phyloP scores from a whole-genome alignment of 2,113 vertebrate species.

The Crotalus viridis region DNA sequence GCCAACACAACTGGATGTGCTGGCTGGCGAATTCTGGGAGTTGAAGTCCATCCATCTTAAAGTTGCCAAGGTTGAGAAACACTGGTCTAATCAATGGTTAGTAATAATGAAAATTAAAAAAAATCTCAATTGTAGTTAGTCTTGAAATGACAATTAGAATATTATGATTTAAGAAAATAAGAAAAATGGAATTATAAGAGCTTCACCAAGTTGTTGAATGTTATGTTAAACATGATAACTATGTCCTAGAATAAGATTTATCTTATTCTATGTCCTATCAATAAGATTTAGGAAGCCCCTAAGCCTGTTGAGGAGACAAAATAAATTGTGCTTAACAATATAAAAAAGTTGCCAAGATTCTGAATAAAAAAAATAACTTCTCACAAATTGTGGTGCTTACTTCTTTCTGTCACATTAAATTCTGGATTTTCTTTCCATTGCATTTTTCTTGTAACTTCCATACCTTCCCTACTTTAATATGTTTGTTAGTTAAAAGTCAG shows the following conservation, averaged over 20 bases:
- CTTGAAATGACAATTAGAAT: neutral
- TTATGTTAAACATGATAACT: neutral
- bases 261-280: too few species aligned
- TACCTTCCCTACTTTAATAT: neutral
- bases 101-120: neutral
- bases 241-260: neutral
- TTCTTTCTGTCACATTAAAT: conserved; percentile 5
- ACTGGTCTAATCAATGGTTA: neutral
- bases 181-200: neutral
- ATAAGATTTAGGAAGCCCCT: neutral
- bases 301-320: neutral
- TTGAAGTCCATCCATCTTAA: neutral
- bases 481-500: neutral
- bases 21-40: neutral
- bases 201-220: neutral
- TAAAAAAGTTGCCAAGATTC: neutral
- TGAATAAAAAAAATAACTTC: conserved; percentile 19
- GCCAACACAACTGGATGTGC: neutral
- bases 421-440: conserved; percentile 27
- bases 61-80: neutral
- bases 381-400: conserved; percentile 29
- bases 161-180: neutral
- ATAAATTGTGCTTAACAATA: neutral
- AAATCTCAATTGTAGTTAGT: neutral
- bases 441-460: conserved; percentile 1